Evolutionary conservation across 2,888 invertebrate genomes (phyloP), one percentile per base, ranked within the genome.

Genomic region (Lasioglossum villosulum): DNA sequence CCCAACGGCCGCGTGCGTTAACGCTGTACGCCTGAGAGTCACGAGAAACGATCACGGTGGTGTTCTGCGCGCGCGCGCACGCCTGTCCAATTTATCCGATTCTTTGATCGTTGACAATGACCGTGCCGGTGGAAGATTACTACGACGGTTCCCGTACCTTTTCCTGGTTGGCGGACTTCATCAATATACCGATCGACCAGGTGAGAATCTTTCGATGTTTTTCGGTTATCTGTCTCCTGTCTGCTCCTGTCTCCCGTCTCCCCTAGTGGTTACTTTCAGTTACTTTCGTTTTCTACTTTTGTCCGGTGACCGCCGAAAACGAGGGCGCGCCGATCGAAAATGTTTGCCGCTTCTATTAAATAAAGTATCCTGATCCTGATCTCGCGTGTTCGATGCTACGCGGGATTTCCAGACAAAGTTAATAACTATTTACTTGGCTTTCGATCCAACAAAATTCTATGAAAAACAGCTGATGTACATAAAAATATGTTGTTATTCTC

Each of bases 111-210:
- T 81, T 85, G 88, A 84, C 83, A 83, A 93, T 94, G 92, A 88
- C 89, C 86, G 85, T 77, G 78, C 48, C 79, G 70, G 85, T 86
- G 81, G 93, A 91, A 76, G 92, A 95, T 87, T 96, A 96, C 91
- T 97, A 97, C 94, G 97, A 97, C 94, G 98, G 98, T 83, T 97
- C 97, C 94, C 96, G 96, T 93, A 94, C 97, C 84, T 97, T 98
- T 95, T 94, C 96, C 86, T 97, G 97, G 96, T 93, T 98, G 84
- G 96, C 97, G 52, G 96, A 96, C 91, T 96, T 96, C 93, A 95
- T 97, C 90, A 97, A 97, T 86, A 96, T 98, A 89, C 97, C 97
- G 77, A 96, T 98, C 93, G 98, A 98, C 96, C 96, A 98, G 96
- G 98, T 98, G 96, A 97, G 96, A 77, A 45, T 27, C 42, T 16